Base-by-base conservation (phyloP, 1,140 invertebrate species). In the Popillia japonica region DNA sequence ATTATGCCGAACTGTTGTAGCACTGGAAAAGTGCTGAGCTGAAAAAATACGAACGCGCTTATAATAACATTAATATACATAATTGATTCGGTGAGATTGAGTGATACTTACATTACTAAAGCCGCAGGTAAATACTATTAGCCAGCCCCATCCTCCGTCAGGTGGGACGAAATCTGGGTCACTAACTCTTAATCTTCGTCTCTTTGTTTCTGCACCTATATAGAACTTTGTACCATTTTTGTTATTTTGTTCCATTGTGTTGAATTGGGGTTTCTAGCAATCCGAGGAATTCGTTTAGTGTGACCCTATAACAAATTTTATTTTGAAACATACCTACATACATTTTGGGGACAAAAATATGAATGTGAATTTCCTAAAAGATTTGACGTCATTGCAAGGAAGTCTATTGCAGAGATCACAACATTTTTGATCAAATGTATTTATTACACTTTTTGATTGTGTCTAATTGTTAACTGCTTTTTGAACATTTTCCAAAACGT, bases 61-160 rank as follows among this genome's bases (percentile, higher is more conserved):
- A n/a, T n/a, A n/a, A n/a, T n/a, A n/a, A n/a, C n/a, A n/a, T n/a
- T n/a, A n/a, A n/a, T n/a, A n/a, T n/a, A n/a, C n/a, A n/a, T n/a
- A n/a, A n/a, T n/a, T n/a, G n/a, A n/a, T n/a, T n/a, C n/a, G n/a
- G n/a, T n/a, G n/a, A n/a, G n/a, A n/a, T n/a, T n/a, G 17, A 4
- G 55, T 20, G 9, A 77, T 41, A 88, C 90, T 90, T 87, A 93
- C 91, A 79, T 92, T 92, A 74, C 88, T 89, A 79, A 90, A 88
- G 79, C 90, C 90, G 41, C 89, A 89, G 4, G 90, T 92, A 10
- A 92, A 79, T 17, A 92, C 87, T 14, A 93, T 89, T 81, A 92
- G 86, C 92, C 92, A 93, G 0, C 92, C 92, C 91, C 91, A 93
- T 6, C 92, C 92, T 0, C 90, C 91, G 83, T 93, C 92, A 0